phyloP scores from a whole-genome alignment of 2,113 vertebrate species.

The Clinocottus analis region DNA sequence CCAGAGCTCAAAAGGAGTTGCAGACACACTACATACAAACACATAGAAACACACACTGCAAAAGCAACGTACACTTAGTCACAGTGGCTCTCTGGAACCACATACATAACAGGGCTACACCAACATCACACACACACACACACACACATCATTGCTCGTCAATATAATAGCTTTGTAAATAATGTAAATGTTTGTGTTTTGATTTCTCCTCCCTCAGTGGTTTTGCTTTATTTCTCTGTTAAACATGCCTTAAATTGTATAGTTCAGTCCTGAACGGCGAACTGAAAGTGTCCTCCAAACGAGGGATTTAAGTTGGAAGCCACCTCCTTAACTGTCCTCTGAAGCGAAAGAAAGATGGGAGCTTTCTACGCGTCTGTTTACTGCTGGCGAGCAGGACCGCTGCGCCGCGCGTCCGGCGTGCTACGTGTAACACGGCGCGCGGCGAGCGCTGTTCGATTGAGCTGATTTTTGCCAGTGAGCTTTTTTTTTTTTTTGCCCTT shows the following conservation, averaged over 20 bases:
- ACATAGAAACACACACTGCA: conserved; percentile 29
- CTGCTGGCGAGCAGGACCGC: conserved; percentile 31
- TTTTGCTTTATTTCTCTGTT: conserved; percentile 75
- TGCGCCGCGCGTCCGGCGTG: conserved; percentile 35
- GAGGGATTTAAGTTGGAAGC: conserved; percentile 60
- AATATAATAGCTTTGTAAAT: conserved; percentile 80
- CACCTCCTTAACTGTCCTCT: conserved; percentile 49
- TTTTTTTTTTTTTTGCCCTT: conserved; percentile 62
- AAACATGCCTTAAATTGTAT: conserved; percentile 86
- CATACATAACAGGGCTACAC: conserved; percentile 37
- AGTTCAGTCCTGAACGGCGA: conserved; percentile 69
- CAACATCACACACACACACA: conserved; percentile 43
- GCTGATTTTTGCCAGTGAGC: conserved; percentile 61
- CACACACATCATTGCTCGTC: conserved; percentile 48
- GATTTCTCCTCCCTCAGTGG: conserved; percentile 56
- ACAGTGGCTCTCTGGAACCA: conserved; percentile 58
- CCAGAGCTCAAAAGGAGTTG: conserved; percentile 49
- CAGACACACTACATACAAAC: conserved; percentile 68
- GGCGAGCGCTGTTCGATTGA: conserved; percentile 26
- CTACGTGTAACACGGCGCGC: conserved; percentile 9
- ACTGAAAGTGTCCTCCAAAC: conserved; percentile 61
- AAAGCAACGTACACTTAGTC: conserved; percentile 9
- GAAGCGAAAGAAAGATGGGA: conserved; percentile 31
- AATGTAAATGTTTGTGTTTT: conserved; percentile 74
- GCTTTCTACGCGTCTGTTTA: conserved; percentile 32